phyloP scores from a whole-genome alignment of 2,113 vertebrate genomes.

The Bos indicus region DNA sequence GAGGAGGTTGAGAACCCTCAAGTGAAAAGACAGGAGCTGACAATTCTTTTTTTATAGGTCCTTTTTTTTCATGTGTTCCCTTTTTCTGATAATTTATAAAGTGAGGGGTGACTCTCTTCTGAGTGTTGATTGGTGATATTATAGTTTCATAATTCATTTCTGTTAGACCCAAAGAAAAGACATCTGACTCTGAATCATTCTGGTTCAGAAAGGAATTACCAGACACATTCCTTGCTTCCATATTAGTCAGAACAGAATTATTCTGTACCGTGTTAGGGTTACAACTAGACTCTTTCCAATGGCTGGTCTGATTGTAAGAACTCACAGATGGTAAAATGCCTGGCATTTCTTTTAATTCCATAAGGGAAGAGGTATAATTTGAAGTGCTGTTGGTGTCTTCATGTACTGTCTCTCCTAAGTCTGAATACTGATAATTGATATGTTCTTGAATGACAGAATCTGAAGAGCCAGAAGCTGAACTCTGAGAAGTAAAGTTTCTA shows the following conservation, averaged over 20 bases:
- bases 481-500: not conserved
- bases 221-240: conserved; percentile 18
- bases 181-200: conserved; percentile 41
- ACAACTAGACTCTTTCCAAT: not conserved
- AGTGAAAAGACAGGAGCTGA: conserved; percentile 23
- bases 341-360: conserved; percentile 48
- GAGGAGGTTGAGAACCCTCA: conserved; percentile 34
- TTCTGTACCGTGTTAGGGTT: not conserved
- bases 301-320: conserved; percentile 18
- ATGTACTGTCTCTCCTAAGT: conserved; percentile 18
- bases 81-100: conserved; percentile 45
- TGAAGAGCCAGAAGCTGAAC: conserved; percentile 5
- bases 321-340: conserved; percentile 1
- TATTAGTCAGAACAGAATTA: conserved; percentile 50
- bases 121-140: conserved; percentile 31
- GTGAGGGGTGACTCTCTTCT: not conserved
- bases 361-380: conserved; percentile 7
- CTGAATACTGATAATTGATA: conserved; percentile 30
- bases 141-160: conserved; percentile 40
- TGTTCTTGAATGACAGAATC: conserved; percentile 41
- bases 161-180: conserved; percentile 64
- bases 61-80: conserved; percentile 22
- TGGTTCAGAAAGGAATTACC: conserved; percentile 35
- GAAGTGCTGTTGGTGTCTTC: conserved; percentile 39
- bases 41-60: conserved; percentile 7